phyloP scores from a whole-genome alignment of 2,888 invertebrate genomes.

The Morinoia aosen region DNA sequence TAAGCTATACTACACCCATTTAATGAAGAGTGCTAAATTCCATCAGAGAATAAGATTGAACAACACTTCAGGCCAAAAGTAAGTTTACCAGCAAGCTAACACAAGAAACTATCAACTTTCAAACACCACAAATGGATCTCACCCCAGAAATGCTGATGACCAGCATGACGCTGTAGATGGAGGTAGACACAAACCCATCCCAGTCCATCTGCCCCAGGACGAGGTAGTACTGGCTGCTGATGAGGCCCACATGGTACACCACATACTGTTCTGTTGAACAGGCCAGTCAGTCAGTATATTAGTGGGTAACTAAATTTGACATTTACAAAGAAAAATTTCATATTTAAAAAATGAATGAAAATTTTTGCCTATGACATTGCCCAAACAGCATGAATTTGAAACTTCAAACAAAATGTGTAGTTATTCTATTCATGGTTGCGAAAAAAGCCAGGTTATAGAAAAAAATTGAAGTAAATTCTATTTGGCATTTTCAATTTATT shows the following conservation, averaged over 20 bases:
- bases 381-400: too few species aligned
- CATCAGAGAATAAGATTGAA: neutral
- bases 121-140: constrained; percentile 66
- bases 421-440: too few species aligned
- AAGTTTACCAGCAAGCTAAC: neutral
- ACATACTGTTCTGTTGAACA: constrained; percentile 73
- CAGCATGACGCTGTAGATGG: constrained; percentile 68
- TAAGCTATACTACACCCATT: too few species aligned
- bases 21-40: neutral
- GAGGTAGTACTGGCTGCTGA: constrained; percentile 75
- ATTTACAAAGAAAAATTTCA: neutral
- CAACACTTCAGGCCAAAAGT: neutral
- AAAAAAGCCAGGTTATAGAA: too few species aligned
- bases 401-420: too few species aligned
- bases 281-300: neutral
- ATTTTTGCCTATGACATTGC: neutral
- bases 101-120: neutral
- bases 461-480: too few species aligned
- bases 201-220: constrained; percentile 73
- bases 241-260: constrained; percentile 75
- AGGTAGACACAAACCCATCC: constrained; percentile 71
- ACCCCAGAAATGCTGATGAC: constrained; percentile 72
- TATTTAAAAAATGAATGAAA: neutral
- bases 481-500: too few species aligned
- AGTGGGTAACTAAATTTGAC: neutral